Base-by-base conservation (phyloP, 2,113 vertebrate species). In the Plotosus lineatus region DNA sequence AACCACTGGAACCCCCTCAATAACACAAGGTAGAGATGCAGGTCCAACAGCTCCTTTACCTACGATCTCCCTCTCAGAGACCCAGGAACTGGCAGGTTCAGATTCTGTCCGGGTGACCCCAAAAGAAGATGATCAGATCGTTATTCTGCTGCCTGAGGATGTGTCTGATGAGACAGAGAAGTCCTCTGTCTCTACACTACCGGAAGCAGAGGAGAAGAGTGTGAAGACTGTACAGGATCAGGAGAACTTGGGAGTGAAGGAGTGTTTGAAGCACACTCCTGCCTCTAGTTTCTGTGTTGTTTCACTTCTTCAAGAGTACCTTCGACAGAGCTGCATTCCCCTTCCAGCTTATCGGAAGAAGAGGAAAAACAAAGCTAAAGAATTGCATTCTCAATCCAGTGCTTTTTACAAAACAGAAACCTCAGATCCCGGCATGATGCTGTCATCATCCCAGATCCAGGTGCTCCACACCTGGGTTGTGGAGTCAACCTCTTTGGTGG, bases 271-370 rank as follows among this genome's bases (percentile, higher is more conserved):
- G 23, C 74, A 89, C 44, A 75, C 88, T 33, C 53, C 91, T 40
- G 87, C 89, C 15, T 93, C 63, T 50, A 90, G 89, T 79, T 90
- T 94, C 63, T 97, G 95, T 9, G 86, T 94, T 75, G 90, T 92
- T 50, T 95, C 93, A 42, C 93, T 98, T 58, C 93, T 98, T 58
- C 90, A 93, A 0, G 96, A 99, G 44, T 94, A 95, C 66, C 69
- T 97, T 19, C 90, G 89, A 40, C 93, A 86, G 26, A 91, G 91
- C 86, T 97, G 96, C 88, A 95, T 94, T 0, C 86, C 90, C n/a
- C 82, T 82, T 60, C 85, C 88, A 28, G 90, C 90, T 55, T 80
- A 90, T 82, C 91, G 87, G 58, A 86, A 58, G 58, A 89, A 82
- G 58, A 83, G 83, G 40, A 80, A 8, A 38, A 65, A 33, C 48